Evolutionary conservation across 2,888 invertebrate genomes (phyloP), one percentile per base, ranked within the genome.

Genomic region (Physocephala rufipes): DNA sequence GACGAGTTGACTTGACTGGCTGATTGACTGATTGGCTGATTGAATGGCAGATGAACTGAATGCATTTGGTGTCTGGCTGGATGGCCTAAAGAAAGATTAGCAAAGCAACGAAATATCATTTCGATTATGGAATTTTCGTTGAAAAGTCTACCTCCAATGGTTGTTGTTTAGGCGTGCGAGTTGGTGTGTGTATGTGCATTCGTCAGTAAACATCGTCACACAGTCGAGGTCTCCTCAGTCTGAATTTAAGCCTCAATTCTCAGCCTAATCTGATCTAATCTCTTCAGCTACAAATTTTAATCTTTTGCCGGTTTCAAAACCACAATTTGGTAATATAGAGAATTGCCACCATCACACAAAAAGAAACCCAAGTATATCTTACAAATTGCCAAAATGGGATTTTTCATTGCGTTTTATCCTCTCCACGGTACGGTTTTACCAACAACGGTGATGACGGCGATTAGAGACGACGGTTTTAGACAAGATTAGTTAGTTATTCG

Each of bases 361-460:
- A 58, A 24, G 58, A 3, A 2, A 28, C 15, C 12, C 58, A 3
- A 19, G n/a, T 49, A n/a, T 49, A 4, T 7, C n/a, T 16, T 58
- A 16, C 26, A 26, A 13, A 58, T 58, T 58, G 58, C 58, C 58
- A 5, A 58, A 58, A 26, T 58, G 58, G 58, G 28, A 28, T 58
- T 58, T 58, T 28, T 2, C 36, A 36, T 28, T 24, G n/a, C 26
- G 58, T 24, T 24, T 4, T 4, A 9, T 9, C 36, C 36, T 36
- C 9, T 9, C 5, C 9, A n/a, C n/a, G n/a, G n/a, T n/a, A n/a
- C 36, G 36, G 36, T 9, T 36, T 36, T 36, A 9, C 21, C 51
- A 16, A 51, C 51, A 21, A 21, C 51, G 3, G 51, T 21, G 51
- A 9, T 51, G 12, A 21, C 9, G 4, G n/a, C 3, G 51, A 51